Percentiles rank a stretch among this genome's conserved stretches.
Evolutionary conservation across 2,797 vertebrate genomes (phyloP).

Genomic region (Manis crassicaudata): DNA sequence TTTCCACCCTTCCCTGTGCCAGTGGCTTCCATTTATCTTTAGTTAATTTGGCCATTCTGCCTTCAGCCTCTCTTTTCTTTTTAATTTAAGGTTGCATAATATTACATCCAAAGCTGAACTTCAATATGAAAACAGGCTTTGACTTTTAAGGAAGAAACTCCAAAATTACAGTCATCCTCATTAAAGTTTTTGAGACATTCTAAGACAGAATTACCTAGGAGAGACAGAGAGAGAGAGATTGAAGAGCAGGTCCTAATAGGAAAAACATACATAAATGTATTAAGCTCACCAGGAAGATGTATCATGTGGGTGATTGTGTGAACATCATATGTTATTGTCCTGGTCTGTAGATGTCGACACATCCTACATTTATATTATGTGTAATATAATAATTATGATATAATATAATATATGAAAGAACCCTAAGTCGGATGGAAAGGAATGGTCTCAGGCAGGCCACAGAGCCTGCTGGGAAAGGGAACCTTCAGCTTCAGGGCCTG

Average conservation of each 20-base stretch:
- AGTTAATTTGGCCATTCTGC: neutral
- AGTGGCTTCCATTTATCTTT: conserved; percentile 3
- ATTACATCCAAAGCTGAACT: neutral
- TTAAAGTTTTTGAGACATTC: neutral
- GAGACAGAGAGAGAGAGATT: neutral
- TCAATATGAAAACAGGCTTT: neutral
- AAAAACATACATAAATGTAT: neutral
- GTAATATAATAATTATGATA: too few species aligned
- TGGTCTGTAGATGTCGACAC: neutral
- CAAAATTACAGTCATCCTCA: neutral
- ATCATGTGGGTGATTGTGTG: neutral
- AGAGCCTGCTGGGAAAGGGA: neutral
- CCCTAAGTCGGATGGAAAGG: neutral
- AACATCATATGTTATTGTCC: neutral
- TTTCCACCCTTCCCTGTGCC: neutral
- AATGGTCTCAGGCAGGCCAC: neutral
- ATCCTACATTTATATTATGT: too few species aligned
- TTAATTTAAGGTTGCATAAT: neutral
- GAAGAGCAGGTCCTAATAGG: neutral
- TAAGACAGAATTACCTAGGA: neutral
- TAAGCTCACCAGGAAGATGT: neutral
- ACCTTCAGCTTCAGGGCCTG: neutral
- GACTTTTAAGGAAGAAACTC: neutral
- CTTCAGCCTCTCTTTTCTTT: neutral
- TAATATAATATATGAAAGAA: neutral